These are phyloP conservation scores for Vollenhovia emeryi DNA, from an alignment of 1,140 invertebrate species.

Conservation along the genomic window DNA sequence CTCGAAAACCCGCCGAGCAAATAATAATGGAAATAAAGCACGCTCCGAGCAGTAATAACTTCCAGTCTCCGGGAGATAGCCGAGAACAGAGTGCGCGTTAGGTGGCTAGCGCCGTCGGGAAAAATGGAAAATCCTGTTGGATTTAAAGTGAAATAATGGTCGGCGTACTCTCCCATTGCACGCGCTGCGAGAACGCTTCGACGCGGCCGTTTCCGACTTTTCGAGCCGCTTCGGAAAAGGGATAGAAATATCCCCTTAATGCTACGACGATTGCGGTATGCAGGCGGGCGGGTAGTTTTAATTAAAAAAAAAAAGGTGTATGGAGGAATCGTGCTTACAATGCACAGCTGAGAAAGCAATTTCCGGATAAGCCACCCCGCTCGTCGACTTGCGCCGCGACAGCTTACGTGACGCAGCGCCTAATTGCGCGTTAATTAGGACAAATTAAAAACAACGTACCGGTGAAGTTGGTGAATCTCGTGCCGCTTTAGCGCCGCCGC, in stretches of 20 bases:
- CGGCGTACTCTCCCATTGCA: too few relatives aligned
- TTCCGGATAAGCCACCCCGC: slow-evolving; percentile 31
- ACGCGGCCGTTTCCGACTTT: background rate
- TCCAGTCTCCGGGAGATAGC: background rate
- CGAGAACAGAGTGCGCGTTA: slow-evolving; percentile 7
- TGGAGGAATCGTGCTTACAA: slow-evolving; percentile 15
- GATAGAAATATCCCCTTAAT: slow-evolving; percentile 1
- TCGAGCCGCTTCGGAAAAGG: background rate
- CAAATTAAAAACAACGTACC: slow-evolving; percentile 30
- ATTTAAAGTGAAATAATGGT: slow-evolving; percentile 36
- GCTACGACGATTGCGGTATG: background rate
- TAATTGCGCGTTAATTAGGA: slow-evolving; percentile 46
- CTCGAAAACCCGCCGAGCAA: slow-evolving; percentile 35
- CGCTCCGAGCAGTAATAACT: slow-evolving; percentile 51
- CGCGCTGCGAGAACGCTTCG: background rate
- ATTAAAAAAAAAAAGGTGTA: slow-evolving; percentile 44
- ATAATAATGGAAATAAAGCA: slow-evolving; percentile 67
- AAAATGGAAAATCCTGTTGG: slow-evolving; percentile 38
- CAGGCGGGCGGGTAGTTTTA: background rate
- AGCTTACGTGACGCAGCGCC: background rate
- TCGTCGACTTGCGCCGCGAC: background rate
- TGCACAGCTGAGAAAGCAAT: slow-evolving; percentile 10
- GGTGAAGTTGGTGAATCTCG: background rate
- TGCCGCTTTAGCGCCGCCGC: background rate
- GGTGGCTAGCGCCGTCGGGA: background rate